A percentile compares a stretch with the other conserved stretches of the same genome.
Evolutionary conservation across 2,113 vertebrate species (phyloP).

Genomic region (Sakesphorus luctuosus): DNA sequence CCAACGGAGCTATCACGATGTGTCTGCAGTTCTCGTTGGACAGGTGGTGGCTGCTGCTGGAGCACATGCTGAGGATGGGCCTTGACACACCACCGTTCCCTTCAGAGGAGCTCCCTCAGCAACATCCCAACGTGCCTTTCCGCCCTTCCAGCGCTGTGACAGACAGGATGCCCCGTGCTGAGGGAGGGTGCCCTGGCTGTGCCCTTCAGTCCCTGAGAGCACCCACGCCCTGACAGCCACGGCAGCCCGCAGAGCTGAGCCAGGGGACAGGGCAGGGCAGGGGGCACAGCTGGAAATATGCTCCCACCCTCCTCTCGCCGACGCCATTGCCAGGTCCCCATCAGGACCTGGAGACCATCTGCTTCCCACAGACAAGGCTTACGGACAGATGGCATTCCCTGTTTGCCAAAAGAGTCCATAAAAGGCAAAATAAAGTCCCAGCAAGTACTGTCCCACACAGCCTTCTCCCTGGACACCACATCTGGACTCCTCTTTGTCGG

Average conservation of each 20-base stretch:
- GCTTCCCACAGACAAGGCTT: neutral
- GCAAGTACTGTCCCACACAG: neutral
- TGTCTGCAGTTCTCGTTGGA: neutral
- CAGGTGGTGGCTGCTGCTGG: neutral
- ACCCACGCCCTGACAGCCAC: fast-evolving
- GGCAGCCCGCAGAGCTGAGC: neutral
- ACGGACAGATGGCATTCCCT: neutral
- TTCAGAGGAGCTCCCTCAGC: neutral
- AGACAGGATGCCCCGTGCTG: fast-evolving
- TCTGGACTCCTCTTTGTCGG: constrained; percentile 41
- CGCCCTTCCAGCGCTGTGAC: neutral
- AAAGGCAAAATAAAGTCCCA: constrained; percentile 23
- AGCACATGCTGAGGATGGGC: neutral
- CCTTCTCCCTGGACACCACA: constrained; percentile 29
- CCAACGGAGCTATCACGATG: neutral
- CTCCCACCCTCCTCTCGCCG: neutral
- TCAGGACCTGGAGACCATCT: neutral
- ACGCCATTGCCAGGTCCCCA: neutral
- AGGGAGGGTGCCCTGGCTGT: neutral
- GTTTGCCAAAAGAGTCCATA: neutral
- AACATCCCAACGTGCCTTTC: neutral
- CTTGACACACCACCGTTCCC: neutral
- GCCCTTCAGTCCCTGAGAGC: fast-evolving
- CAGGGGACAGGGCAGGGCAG: fast-evolving
- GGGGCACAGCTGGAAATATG: fast-evolving